Base-by-base conservation (phyloP, 1,140 invertebrate species). In the Drosophila biarmipes region DNA sequence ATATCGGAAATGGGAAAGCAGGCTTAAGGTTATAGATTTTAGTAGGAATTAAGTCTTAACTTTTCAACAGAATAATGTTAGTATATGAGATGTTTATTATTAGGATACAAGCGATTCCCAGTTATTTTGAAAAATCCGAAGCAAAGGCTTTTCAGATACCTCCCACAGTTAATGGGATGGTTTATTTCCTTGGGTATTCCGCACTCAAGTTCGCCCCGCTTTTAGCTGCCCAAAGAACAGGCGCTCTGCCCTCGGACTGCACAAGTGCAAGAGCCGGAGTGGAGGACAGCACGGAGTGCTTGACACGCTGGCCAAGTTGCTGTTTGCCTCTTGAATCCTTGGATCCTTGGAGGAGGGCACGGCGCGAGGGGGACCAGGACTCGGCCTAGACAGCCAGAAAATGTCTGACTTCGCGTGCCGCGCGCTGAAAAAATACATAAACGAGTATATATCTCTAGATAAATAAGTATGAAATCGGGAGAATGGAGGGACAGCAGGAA, bases 351-450 rank as follows among this genome's bases (percentile, higher is more conserved):
- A 80, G 77, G 52, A 75, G 48, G 10, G 46, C 34, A 10, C n/a
- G 49, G 43, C 63, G 51, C 15, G 58, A 34, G 21, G 46, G 61
- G 24, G 52, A 35, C 58, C 75, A 76, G 73, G 56, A 79, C 64
- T 72, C 53, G 63, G 80, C 74, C 80, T 71, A 82, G 74, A 61
- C 74, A 64, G 52, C 42, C 53, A 53, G 45, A 53, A 53, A 61
- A 37, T 15, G 48, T 21, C 58, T 64, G 54, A 15, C 55, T 49
- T 80, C 45, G 61, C 78, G 73, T 68, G 73, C 63, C 62, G 15
- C 45, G 34, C 15, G 59, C 40, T 37, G 55, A 45, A 76, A 68
- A 76, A 48, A 34, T 46, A 58, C 48, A 58, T 43, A 45, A 35
- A 45, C 11, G 24, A 24, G 15, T 34, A 29, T 55, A 68, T 51